These are phyloP conservation scores for Protosalanx chinensis DNA, from an alignment of 2,797 vertebrate genomes.

Conservation along the genomic window DNA sequence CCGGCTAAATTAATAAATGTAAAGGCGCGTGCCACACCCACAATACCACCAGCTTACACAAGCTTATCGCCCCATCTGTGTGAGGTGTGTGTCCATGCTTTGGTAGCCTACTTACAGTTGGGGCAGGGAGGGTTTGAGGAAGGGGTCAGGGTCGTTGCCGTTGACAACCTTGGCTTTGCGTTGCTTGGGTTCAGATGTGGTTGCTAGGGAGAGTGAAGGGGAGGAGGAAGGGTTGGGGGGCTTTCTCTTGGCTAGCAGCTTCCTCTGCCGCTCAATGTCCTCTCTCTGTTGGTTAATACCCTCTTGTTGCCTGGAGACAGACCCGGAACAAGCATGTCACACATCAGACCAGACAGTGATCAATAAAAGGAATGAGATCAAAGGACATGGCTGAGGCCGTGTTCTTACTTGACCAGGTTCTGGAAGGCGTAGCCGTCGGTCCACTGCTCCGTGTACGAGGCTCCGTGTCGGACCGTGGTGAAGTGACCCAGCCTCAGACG, in stretches of 20 bases:
- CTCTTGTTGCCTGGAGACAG: slow-evolving; percentile 87
- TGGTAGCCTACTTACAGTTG: slow-evolving; percentile 79
- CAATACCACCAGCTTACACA: too few species aligned
- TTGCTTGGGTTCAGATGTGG: slow-evolving; percentile 94
- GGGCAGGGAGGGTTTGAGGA: slow-evolving; percentile 94
- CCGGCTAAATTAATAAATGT: too few species aligned
- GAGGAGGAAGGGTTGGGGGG: slow-evolving; percentile 89
- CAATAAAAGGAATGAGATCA: too few species aligned
- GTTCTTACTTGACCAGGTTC: slow-evolving; percentile 96
- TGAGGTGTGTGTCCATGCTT: neutral
- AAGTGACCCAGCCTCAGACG: slow-evolving; percentile 97
- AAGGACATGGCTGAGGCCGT: too few species aligned
- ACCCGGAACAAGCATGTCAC: neutral
- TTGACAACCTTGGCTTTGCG: slow-evolving; percentile 98
- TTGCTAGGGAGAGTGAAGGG: slow-evolving; percentile 82
- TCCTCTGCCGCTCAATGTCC: slow-evolving; percentile 97
- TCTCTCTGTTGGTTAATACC: slow-evolving; percentile 99
- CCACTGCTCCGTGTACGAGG: slow-evolving; percentile 99
- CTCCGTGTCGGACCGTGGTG: slow-evolving; percentile 96
- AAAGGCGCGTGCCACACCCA: too few species aligned
- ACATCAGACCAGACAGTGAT: neutral
- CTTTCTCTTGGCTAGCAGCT: slow-evolving; percentile 96
- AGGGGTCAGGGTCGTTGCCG: slow-evolving; percentile 96
- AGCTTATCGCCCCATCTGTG: neutral
- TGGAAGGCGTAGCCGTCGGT: slow-evolving; percentile 99